Evolutionary conservation across 2,888 invertebrate genomes (phyloP), one percentile per base, ranked within the genome.

Genomic region (Crepidodera aurea): DNA sequence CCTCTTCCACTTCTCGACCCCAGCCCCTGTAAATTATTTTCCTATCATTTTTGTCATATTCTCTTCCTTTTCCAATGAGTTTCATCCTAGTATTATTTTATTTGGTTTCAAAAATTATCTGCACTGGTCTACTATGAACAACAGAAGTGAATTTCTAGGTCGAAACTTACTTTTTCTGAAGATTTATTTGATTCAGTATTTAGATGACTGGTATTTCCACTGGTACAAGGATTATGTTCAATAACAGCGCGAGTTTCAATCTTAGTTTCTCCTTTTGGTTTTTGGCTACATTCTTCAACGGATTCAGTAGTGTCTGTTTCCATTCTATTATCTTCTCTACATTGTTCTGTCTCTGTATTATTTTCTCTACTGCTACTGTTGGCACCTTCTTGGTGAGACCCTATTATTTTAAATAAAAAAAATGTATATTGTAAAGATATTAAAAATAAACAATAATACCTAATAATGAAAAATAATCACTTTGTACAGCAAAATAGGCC

Each of bases 251-350:
- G 56, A 3, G 67, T 67, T 54, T 65, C 64, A 13, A 66, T 62
- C 50, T 64, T 57, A 19, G 60, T 65, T 8, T 64, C 57, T 34
- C 50, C 44, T 54, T 58, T 62, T 39, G 60, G n/a, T 44, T 64
- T 68, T 12, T 60, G 51, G 18, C 60, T 60, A 29, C 53, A 59
- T 32, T 62, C 67, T 27, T 68, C 67, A 13, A 65, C 56, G 6
- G 68, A 64, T 27, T 68, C 69, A 19, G 66, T 62, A 2, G 66
- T 66, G n/a, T 68, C 71, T 1, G 69, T 69, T 18, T 69, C 70
- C 55, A 65, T 66, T 48, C 51, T 65, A 19, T 62, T 57, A 39
- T 67, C 66, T 46, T 68, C 59, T 7, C 51, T 65, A n/a, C 53
- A 56, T 15, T 61, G 66, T 15, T 65, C 61, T 2, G 51, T 51